These are phyloP conservation scores for Leptinotarsa lineolata DNA, from an alignment of 1,140 invertebrate species.

Conservation along the genomic window DNA sequence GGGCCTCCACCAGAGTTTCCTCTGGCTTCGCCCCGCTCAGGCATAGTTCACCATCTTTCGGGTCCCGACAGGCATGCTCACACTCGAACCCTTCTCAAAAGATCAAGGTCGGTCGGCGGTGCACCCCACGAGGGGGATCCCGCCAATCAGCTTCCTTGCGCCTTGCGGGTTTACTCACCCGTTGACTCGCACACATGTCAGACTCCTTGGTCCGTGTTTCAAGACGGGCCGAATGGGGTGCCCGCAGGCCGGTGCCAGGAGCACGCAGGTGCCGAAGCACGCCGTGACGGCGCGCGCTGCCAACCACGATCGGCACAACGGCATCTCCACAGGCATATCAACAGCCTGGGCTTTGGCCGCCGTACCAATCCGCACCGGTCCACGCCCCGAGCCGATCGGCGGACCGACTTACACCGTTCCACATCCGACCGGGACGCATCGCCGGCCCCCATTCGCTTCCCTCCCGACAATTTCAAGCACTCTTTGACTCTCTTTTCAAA, in stretches of 20 bases:
- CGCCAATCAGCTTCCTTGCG: too few relatives aligned
- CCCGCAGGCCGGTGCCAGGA: constrained; percentile 39
- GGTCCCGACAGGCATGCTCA: too few relatives aligned
- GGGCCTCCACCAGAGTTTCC: constrained; percentile 87
- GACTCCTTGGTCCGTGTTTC: constrained; percentile 94
- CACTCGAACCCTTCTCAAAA: constrained; percentile 8
- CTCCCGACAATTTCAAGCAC: constrained; percentile 79
- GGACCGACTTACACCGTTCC: neutral
- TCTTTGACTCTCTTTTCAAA: constrained; percentile 88
- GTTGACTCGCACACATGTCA: constrained; percentile 81
- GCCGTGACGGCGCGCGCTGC: constrained; percentile 6
- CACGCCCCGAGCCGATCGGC: constrained; percentile 6
- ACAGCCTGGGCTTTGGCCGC: neutral
- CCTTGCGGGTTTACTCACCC: constrained; percentile 66
- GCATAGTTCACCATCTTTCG: constrained; percentile 93
- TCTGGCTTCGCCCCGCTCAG: constrained; percentile 76
- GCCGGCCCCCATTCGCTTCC: constrained; percentile 62
- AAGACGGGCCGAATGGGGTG: constrained; percentile 93
- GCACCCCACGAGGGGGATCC: constrained; percentile 38
- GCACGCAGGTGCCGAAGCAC: neutral
- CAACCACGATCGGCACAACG: neutral
- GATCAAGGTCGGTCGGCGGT: constrained; percentile 72
- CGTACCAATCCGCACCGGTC: neutral
- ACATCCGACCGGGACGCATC: constrained; percentile 37
- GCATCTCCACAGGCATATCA: neutral